phyloP scores from a whole-genome alignment of 2,888 invertebrate species.

The Acanthosepion pharaonis region DNA sequence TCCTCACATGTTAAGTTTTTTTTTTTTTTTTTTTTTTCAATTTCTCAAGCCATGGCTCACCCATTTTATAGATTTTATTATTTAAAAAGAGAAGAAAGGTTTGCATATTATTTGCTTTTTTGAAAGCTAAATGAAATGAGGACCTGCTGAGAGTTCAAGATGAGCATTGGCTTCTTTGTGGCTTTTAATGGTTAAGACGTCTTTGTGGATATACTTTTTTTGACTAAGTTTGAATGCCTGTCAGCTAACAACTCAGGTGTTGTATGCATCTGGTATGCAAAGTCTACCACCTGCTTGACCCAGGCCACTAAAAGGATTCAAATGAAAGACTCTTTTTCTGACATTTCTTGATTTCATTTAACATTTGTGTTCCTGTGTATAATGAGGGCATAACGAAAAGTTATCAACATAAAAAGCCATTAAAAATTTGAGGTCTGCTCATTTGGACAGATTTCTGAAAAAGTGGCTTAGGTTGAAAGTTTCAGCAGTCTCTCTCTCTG shows the following conservation, averaged over 20 bases:
- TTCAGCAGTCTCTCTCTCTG: no score
- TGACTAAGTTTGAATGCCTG: neutral
- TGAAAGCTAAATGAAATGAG: neutral
- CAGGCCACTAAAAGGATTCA: neutral
- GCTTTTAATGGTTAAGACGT: neutral
- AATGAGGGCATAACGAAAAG: neutral
- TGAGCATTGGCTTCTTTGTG: neutral
- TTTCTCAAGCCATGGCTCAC: neutral
- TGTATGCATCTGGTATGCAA: neutral
- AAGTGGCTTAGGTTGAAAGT: no score
- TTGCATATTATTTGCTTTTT: neutral
- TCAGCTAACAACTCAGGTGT: slow-evolving; percentile 16
- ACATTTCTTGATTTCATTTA: neutral
- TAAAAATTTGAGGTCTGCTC: no score
- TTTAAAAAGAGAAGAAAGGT: neutral
- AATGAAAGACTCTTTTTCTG: neutral
- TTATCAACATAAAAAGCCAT: no score
- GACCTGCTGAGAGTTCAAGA: neutral
- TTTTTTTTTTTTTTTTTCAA: neutral
- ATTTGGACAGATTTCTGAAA: no score
- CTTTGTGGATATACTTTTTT: neutral
- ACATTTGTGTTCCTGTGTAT: neutral
- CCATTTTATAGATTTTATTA: neutral
- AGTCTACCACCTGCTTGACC: neutral
- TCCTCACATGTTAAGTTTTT: no score